These are phyloP conservation scores for Rutilus rutilus DNA, from an alignment of 2,113 vertebrate species.

Conservation along the genomic window DNA sequence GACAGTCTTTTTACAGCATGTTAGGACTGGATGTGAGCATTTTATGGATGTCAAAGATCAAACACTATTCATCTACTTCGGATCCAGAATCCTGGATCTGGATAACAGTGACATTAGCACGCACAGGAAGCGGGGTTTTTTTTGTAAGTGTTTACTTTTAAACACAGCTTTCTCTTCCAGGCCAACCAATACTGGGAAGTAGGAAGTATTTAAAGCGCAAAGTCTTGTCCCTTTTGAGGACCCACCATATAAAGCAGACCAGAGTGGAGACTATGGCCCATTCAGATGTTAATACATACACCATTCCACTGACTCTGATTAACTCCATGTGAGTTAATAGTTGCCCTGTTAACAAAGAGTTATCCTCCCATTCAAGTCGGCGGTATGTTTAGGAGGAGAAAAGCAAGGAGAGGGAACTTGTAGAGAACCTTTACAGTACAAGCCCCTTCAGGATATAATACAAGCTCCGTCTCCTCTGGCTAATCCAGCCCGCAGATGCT, in stretches of 20 bases:
- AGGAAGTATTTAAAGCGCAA: constrained; percentile 86
- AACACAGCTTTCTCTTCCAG: constrained; percentile 47
- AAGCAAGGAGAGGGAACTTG: constrained; percentile 53
- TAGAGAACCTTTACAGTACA: constrained; percentile 82
- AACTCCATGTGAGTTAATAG: constrained; percentile 98
- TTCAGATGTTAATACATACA: constrained; percentile 95
- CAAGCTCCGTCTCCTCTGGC: constrained; percentile 81
- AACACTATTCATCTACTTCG: neutral
- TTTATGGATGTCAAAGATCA: constrained; percentile 38
- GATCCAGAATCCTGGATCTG: neutral
- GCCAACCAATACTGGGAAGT: constrained; percentile 66
- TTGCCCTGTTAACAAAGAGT: constrained; percentile 91
- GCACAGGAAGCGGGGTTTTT: constrained; percentile 10
- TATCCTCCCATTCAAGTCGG: constrained; percentile 87
- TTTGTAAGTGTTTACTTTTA: constrained; percentile 50
- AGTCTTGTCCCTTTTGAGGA: constrained; percentile 80
- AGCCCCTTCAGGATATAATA: constrained; percentile 86
- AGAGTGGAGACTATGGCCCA: constrained; percentile 82
- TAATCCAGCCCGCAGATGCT: constrained; percentile 84
- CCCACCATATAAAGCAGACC: constrained; percentile 85
- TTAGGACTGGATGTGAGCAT: constrained; percentile 16
- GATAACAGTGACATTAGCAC: constrained; percentile 14
- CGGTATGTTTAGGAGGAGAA: constrained; percentile 78
- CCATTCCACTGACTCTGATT: constrained; percentile 94
- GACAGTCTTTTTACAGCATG: neutral